phyloP scores from a whole-genome alignment of 1,140 invertebrate genomes.

The Bombus consobrinus region DNA sequence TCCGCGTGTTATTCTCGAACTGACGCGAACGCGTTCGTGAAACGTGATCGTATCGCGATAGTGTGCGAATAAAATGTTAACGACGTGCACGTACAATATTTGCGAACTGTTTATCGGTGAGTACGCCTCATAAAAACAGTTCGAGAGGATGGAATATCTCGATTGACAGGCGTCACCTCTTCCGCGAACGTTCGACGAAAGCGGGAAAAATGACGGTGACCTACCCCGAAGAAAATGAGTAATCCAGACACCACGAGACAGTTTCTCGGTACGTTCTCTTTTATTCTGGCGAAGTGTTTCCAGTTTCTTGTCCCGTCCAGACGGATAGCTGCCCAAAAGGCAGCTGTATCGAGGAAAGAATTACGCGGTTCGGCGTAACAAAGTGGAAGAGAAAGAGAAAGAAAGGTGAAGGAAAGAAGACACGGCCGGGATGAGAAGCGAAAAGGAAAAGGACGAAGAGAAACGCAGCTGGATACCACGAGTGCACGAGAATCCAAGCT shows the following conservation, averaged over 20 bases:
- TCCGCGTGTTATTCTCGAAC: too few species aligned
- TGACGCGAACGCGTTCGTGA: background rate
- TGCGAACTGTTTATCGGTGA: too few species aligned
- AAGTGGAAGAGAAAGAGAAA: background rate
- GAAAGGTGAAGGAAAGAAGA: background rate
- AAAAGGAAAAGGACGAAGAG: slow-evolving; percentile 41
- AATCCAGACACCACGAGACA: background rate
- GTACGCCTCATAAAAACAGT: background rate
- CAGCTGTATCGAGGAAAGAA: slow-evolving; percentile 18
- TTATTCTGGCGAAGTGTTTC: background rate
- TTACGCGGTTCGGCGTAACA: background rate
- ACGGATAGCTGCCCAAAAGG: slow-evolving; percentile 14
- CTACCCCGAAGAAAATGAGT: background rate
- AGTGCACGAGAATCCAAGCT: slow-evolving; percentile 71
- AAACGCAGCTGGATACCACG: slow-evolving; percentile 63
- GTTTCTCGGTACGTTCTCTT: background rate
- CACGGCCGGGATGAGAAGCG: background rate
- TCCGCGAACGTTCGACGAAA: background rate
- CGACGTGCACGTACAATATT: too few species aligned
- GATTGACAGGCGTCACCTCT: background rate
- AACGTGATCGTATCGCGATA: background rate
- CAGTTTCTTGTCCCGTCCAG: background rate
- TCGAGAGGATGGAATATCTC: background rate
- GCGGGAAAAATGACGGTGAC: background rate
- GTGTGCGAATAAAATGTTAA: background rate